Evolutionary conservation across 1,140 invertebrate genomes (phyloP).

Genomic region (Dendroctonus valens): DNA sequence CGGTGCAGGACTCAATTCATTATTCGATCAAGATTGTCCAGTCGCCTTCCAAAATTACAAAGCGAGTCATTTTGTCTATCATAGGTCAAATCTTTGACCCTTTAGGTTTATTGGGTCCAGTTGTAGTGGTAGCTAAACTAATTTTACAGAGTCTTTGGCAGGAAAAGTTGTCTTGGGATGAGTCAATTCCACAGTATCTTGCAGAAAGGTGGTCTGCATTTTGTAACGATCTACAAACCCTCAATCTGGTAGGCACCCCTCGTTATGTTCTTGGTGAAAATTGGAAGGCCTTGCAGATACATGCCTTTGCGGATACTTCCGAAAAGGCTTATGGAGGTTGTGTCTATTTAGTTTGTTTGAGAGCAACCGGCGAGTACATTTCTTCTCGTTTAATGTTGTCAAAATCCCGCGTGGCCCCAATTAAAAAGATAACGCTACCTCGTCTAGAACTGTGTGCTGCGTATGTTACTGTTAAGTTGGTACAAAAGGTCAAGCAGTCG

Average conservation of each 20-base stretch:
- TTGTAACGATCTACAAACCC: background rate
- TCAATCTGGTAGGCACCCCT: background rate
- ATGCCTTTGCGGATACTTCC: constrained; percentile 14
- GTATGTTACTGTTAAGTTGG: no score
- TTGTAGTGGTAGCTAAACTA: constrained; percentile 11
- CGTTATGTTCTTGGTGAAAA: background rate
- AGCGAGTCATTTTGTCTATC: background rate
- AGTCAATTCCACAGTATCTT: background rate
- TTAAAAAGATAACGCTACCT: no score
- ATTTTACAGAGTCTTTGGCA: constrained; percentile 15
- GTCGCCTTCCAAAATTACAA: background rate
- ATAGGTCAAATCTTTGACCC: constrained; percentile 7
- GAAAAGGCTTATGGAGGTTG: constrained; percentile 10
- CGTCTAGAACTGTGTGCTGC: no score
- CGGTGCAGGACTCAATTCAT: no score
- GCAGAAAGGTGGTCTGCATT: background rate
- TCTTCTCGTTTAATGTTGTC: no score
- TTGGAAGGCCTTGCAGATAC: background rate
- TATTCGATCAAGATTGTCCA: no score
- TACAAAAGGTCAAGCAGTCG: no score
- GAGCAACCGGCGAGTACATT: no score
- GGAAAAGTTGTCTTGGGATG: constrained; percentile 10
- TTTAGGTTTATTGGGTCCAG: constrained; percentile 5
- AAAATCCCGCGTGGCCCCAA: no score
- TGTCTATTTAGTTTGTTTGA: no score